Conservation (phyloP, 2,888 invertebrate species). For the Neoitamus cyanurus region DNA sequence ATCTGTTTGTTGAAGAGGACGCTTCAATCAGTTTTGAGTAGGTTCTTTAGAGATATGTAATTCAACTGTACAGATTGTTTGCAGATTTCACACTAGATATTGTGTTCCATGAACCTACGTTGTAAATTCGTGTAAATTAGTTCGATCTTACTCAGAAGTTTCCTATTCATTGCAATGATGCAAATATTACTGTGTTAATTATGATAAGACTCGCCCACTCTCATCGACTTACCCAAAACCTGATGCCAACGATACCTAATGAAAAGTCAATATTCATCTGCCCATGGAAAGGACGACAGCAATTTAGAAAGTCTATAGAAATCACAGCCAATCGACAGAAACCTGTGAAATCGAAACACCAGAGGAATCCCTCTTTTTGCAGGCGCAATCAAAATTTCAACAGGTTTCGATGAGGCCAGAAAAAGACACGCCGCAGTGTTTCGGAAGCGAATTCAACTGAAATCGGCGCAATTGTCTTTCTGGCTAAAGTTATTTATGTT, state of each 20-base stretch:
- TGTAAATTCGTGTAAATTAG: too few species aligned
- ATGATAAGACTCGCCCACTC: background rate
- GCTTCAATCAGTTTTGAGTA: too few species aligned
- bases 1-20: too few species aligned
- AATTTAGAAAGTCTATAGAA: background rate
- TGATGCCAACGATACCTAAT: background rate
- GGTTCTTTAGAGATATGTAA: too few species aligned
- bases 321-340: slow-evolving; percentile 7
- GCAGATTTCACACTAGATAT: too few species aligned
- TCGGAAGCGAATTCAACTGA: background rate
- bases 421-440: background rate
- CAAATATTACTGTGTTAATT: background rate
- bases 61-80: too few species aligned
- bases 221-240: background rate
- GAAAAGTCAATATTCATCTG: background rate
- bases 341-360: slow-evolving; percentile 36
- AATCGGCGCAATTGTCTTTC: slow-evolving; percentile 9
- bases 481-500: slow-evolving; percentile 31
- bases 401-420: slow-evolving; percentile 4
- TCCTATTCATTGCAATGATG: too few species aligned
- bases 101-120: too few species aligned
- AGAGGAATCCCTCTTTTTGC: slow-evolving; percentile 28
- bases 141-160: too few species aligned
- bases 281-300: background rate
- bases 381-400: background rate